Evolutionary conservation across 2,113 vertebrate genomes (phyloP).

Genomic region (Halcyon senegalensis): DNA sequence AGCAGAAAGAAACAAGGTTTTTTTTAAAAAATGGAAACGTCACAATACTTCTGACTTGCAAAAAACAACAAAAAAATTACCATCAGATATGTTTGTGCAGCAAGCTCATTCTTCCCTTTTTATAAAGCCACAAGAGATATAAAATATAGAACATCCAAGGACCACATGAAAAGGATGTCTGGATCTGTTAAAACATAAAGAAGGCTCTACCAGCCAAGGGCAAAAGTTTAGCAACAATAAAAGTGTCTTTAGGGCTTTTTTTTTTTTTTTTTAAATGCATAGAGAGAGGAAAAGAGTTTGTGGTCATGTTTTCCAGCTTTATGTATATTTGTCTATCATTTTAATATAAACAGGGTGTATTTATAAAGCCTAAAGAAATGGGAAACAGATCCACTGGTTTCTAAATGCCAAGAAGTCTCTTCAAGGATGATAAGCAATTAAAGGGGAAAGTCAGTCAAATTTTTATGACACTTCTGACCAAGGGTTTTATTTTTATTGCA

Average conservation of each 20-base stretch:
- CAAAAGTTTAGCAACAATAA: constrained; percentile 74
- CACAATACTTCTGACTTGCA: constrained; percentile 38
- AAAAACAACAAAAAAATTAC: background rate
- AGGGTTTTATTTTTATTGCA: constrained; percentile 79
- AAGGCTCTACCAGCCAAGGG: constrained; percentile 51
- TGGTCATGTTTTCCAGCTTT: constrained; percentile 79
- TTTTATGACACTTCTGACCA: constrained; percentile 77
- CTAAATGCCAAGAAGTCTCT: constrained; percentile 74
- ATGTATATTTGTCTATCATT: constrained; percentile 79
- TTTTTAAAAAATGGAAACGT: background rate
- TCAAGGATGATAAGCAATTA: constrained; percentile 79
- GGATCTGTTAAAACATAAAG: constrained; percentile 55
- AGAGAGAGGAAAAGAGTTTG: constrained; percentile 69
- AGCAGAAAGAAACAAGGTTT: background rate
- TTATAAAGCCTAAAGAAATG: constrained; percentile 79
- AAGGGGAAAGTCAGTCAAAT: constrained; percentile 73
- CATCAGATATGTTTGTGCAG: constrained; percentile 56
- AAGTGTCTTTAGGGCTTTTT: constrained; percentile 46
- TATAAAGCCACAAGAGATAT: constrained; percentile 66
- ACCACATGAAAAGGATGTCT: constrained; percentile 68
- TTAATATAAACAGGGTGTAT: constrained; percentile 80
- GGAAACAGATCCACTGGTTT: constrained; percentile 77
- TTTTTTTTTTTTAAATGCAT: background rate
- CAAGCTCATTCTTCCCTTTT: constrained; percentile 50
- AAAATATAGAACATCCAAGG: constrained; percentile 59